phyloP scores from a whole-genome alignment of 2,113 vertebrate genomes.

The Hoplias malabaricus region DNA sequence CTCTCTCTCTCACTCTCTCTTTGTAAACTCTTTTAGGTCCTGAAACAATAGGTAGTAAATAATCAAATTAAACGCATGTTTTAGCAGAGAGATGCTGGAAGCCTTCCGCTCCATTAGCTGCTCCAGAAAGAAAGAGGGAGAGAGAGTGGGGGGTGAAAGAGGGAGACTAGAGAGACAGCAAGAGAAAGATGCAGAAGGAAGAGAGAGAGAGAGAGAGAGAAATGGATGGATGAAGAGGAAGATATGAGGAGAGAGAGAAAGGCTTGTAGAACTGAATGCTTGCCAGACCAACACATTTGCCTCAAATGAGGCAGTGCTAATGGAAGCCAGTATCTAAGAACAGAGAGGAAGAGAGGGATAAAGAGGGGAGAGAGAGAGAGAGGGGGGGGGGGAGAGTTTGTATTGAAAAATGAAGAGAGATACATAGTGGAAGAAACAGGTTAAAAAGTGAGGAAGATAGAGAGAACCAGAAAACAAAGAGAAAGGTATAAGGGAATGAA shows the following conservation, averaged over 20 bases:
- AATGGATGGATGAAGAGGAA: neutral
- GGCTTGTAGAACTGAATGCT: slow-evolving; percentile 20
- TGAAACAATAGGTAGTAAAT: slow-evolving; percentile 54
- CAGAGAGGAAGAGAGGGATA: no score
- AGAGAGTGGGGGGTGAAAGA: neutral
- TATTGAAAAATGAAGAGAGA: no score
- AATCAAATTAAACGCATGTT: slow-evolving; percentile 53
- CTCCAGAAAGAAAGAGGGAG: slow-evolving; percentile 31
- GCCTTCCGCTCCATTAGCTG: slow-evolving; percentile 42
- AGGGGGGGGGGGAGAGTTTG: no score
- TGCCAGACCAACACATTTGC: slow-evolving; percentile 53
- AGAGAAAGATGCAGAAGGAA: slow-evolving; percentile 10
- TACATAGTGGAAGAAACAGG: no score
- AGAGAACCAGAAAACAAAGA: no score
- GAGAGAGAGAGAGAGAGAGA: slow-evolving; percentile 4
- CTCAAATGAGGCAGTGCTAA: slow-evolving; percentile 54
- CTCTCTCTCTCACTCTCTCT: neutral
- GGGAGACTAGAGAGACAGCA: neutral
- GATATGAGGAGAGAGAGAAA: slow-evolving; percentile 9
- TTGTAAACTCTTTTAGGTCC: slow-evolving; percentile 16
- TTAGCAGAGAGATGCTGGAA: slow-evolving; percentile 40
- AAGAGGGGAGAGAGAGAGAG: no score
- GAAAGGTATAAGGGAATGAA: no score
- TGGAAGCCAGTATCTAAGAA: slow-evolving; percentile 50
- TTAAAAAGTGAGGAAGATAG: no score